Base-by-base conservation (phyloP, 2,888 invertebrate species). In the Parnassius glacialis region DNA sequence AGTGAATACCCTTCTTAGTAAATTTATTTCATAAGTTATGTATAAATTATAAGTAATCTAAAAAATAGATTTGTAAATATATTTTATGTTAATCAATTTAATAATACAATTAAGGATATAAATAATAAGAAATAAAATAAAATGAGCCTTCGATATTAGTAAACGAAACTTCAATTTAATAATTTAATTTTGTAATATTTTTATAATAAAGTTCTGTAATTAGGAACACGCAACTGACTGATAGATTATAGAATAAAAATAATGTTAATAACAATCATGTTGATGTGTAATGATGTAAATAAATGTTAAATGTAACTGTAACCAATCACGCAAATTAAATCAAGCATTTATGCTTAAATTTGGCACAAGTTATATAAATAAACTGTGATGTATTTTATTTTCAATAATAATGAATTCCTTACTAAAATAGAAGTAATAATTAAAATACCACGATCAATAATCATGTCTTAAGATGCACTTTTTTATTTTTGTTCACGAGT, bases 211-310 rank as follows among this genome's bases (percentile, higher is more conserved):
- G 61, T 67, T 70, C 64, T 64, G 48, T 63, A 67, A 59, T 53
- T 65, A 64, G 75, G 74, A 76, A 78, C 75, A 80, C 78, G 74
- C 83, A 83, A 87, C 84, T 79, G 89, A 90, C 89, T 90, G 89
- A 89, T 90, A 89, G 88, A 74, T 83, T 82, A 43, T 88, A 87
- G 81, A 81, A 65, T 78, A 71, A 70, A 43, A 16, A 48, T 76
- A 74, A 67, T 73, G 48, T 44, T 45, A 44, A 56, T 54, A 41
- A 52, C 41, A 10, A 47, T 58, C 44, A 70, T 78, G 68, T 76
- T 58, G 34, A 70, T 78, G 68, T 76, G 74, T 74, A 76, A 72
- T 71, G 69, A 70, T 84, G 79, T 84, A 83, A 75, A 81, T 78
- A 76, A 64, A 67, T 64, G 68, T 71, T 77, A 76, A 64, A 67